Evolutionary conservation across 2,888 invertebrate genomes (phyloP), one percentile per base, ranked within the genome.

Genomic region (Chymomyza fuscimana): DNA sequence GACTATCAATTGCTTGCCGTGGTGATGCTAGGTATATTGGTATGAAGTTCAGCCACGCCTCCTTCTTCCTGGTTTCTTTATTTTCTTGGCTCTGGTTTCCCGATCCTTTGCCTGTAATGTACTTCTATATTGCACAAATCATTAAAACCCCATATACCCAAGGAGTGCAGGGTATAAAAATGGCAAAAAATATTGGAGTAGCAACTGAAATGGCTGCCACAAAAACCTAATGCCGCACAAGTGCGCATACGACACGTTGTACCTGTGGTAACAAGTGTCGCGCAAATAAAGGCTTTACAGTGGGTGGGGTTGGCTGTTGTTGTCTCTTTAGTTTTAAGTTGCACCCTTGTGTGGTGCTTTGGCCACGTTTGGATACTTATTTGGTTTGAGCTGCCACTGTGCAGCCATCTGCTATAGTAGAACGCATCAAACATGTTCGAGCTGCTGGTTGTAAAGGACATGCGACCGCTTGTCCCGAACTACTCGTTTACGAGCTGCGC

Each of bases 171-270:
- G n/a, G 54, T 54, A 54, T n/a, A 16, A 40, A 29, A 62, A 46
- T 3, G 62, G 25, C 9, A 19, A 62, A 19, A 62, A 58, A 58
- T 16, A 29, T 58, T 25, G 25, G 32, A 62, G 46, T 32, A 62
- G 63, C 50, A 63, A 46, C 46, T 29, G 58, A 65, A 65, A 56
- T 58, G 22, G 80, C 74, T 72, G 78, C 72, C 76, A 74, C 54
- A 73, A 66, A 70, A 76, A 70, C 76, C 78, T 60, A 74, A 70
- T 78, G 80, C 75, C 82, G 82, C 74, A 80, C 71, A 85, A 85
- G 82, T 85, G 82, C 78, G 85, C 82, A 86, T 86, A 82, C 87
- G 78, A 85, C 85, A 86, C 79, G 85, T 85, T 85, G 86, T 76
- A 74, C 69, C 63, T 61, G 62, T 62, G 76, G 81, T 86, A 86